Percentiles rank a stretch among this genome's conserved stretches.
Evolutionary conservation across 2,797 vertebrate genomes (phyloP).

Genomic region (Hemibagrus guttatus): DNA sequence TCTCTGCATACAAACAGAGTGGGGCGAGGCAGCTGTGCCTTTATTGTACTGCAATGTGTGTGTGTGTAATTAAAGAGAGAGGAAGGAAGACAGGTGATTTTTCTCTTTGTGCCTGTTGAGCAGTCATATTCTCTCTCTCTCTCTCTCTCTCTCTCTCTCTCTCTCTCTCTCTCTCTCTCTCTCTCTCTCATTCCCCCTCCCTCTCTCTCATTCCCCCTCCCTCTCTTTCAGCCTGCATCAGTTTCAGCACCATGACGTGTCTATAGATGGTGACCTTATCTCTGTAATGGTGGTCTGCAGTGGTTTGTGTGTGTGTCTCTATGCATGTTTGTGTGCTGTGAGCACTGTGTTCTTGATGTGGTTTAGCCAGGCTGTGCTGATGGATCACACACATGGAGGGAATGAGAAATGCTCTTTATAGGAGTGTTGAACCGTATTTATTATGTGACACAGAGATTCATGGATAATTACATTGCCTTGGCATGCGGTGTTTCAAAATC

Average conservation of each 20-base stretch:
- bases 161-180: constrained; percentile 11
- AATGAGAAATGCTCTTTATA: background rate
- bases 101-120: constrained; percentile 51
- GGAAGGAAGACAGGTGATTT: constrained; percentile 54
- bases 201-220: constrained; percentile 25
- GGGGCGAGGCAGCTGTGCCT: constrained; percentile 15
- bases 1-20: constrained; percentile 24
- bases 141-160: constrained; percentile 18
- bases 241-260: background rate
- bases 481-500: background rate
- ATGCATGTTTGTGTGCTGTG: background rate
- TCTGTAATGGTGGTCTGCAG: constrained; percentile 42
- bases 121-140: background rate
- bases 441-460: background rate
- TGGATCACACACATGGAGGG: background rate
- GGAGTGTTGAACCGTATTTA: background rate
- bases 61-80: constrained; percentile 54
- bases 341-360: constrained; percentile 2
- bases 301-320: constrained; percentile 19
- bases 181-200: background rate
- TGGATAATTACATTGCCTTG: background rate
- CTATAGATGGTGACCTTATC: constrained; percentile 23
- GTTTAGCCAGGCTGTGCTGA: background rate
- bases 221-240: constrained; percentile 8
- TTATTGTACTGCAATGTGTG: constrained; percentile 17